A percentile compares a stretch with the other conserved stretches of the same genome.
Conservation (phyloP, 2,113 vertebrate species). For the Labeo rohita region DNA sequence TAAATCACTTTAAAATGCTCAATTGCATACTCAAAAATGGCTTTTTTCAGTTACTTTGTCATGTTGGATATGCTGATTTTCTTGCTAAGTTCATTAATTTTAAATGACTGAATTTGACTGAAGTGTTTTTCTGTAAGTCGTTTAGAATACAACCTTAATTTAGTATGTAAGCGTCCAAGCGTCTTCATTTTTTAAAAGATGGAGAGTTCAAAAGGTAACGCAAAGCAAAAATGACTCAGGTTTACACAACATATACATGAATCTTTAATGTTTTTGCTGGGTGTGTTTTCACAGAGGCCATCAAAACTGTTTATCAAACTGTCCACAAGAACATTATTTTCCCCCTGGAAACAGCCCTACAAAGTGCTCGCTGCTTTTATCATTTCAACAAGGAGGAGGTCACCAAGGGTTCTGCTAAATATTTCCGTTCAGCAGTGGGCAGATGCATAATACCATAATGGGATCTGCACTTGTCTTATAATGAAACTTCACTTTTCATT, state of each 20-base stretch:
- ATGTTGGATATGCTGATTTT: too few species aligned
- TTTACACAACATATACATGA: constrained; percentile 22
- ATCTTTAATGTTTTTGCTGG: constrained; percentile 6
- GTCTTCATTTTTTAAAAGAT: background rate
- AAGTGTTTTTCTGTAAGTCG: background rate
- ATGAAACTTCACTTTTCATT: constrained; percentile 74
- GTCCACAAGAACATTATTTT: background rate
- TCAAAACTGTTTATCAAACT: background rate
- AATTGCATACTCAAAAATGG: too few species aligned
- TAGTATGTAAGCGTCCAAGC: background rate
- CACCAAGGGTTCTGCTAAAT: constrained; percentile 28
- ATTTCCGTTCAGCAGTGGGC: constrained; percentile 54
- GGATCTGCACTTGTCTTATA: constrained; percentile 61
- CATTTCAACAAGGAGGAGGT: background rate
- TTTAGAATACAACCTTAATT: background rate
- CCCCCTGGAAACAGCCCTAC: background rate
- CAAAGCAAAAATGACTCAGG: background rate
- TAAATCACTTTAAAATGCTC: too few species aligned
- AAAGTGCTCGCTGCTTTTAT: constrained; percentile 7
- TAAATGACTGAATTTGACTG: background rate
- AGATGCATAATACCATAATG: constrained; percentile 40
- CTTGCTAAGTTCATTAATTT: too few species aligned
- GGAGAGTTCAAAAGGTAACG: background rate
- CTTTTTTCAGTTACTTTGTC: too few species aligned
- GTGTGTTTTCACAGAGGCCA: background rate